Conservation (phyloP, 2,113 vertebrate species). For the Mustela lutreola region DNA sequence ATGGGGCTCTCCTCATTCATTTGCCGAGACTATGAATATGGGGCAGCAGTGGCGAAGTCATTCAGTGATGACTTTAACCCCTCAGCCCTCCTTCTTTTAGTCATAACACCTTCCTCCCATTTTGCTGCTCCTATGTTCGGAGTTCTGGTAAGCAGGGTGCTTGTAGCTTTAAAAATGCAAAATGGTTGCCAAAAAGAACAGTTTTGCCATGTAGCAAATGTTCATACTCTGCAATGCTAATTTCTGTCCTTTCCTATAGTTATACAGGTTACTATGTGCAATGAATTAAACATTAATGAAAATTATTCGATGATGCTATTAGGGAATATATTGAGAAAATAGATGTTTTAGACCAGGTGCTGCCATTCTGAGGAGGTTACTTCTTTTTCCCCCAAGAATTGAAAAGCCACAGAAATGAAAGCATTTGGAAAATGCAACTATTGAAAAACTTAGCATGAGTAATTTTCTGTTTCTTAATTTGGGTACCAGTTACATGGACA, state of each 20-base stretch:
- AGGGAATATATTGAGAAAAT: constrained; percentile 48
- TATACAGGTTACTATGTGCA: constrained; percentile 77
- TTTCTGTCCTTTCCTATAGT: constrained; percentile 79
- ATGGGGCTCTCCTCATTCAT: constrained; percentile 76
- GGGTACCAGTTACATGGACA: neutral
- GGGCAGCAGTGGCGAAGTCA: constrained; percentile 72
- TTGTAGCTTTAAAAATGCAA: constrained; percentile 84
- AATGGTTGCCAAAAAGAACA: constrained; percentile 83
- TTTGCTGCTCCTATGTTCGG: constrained; percentile 63
- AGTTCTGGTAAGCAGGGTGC: constrained; percentile 74
- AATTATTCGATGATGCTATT: constrained; percentile 64
- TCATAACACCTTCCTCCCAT: constrained; percentile 60
- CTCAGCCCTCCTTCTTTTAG: constrained; percentile 70
- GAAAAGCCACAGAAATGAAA: constrained; percentile 44
- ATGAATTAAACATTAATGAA: constrained; percentile 76
- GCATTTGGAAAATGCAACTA: constrained; percentile 41
- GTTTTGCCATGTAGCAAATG: constrained; percentile 83
- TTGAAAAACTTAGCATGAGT: constrained; percentile 50
- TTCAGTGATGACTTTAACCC: constrained; percentile 71
- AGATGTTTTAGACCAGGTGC: constrained; percentile 45
- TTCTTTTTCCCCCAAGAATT: neutral
- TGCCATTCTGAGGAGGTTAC: constrained; percentile 12
- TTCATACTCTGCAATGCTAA: constrained; percentile 82
- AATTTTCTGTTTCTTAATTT: constrained; percentile 30
- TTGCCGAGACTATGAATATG: constrained; percentile 66